These are phyloP conservation scores for Eupithecia centaureata DNA, from an alignment of 2,888 invertebrate species.

Conservation along the genomic window DNA sequence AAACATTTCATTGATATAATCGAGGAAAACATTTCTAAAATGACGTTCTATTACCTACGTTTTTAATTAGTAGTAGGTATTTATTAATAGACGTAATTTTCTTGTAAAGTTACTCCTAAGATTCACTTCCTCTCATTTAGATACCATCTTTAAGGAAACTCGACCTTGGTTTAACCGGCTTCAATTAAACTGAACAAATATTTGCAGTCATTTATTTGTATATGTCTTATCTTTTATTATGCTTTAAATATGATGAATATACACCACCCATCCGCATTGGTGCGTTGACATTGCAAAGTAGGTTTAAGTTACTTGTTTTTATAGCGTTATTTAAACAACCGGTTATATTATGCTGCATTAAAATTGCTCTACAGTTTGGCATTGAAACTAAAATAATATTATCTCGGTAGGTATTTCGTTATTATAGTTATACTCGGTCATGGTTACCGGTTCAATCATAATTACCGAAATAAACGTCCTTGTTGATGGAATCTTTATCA, in stretches of 20 bases:
- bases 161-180: background rate
- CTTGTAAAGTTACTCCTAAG: too few species aligned
- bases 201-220: slow-evolving; percentile 28
- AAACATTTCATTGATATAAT: too few species aligned
- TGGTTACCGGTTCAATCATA: slow-evolving; percentile 1
- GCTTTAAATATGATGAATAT: slow-evolving; percentile 19
- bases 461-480: background rate
- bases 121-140: background rate
- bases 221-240: slow-evolving; percentile 26
- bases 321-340: background rate
- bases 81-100: too few species aligned
- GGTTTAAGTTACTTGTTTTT: slow-evolving; percentile 10
- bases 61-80: too few species aligned
- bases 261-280: slow-evolving; percentile 15
- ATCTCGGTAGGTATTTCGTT: background rate
- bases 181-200: slow-evolving; percentile 30
- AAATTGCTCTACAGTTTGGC: slow-evolving; percentile 25
- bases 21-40: too few species aligned
- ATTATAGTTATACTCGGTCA: background rate
- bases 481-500: too few species aligned
- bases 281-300: slow-evolving; percentile 19
- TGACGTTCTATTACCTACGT: background rate
- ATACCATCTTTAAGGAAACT: background rate
- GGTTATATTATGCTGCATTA: slow-evolving; percentile 3
- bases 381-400: slow-evolving; percentile 20